Evolutionary conservation across 2,797 vertebrate genomes (phyloP).

Genomic region (Poecilia picta): DNA sequence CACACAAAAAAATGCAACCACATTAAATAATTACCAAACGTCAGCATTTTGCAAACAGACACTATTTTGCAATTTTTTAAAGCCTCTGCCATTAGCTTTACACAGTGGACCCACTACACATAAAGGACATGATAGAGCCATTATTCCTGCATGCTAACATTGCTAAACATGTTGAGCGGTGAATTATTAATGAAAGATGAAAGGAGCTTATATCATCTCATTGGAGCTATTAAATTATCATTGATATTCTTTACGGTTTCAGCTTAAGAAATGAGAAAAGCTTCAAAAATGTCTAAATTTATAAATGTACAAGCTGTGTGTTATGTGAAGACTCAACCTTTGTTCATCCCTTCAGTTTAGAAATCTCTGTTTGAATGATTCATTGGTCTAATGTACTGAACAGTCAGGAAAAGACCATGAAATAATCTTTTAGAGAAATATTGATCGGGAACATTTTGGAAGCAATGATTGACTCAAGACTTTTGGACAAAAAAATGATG

Average conservation of each 20-base stretch:
- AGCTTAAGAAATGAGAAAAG: neutral
- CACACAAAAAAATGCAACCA: neutral
- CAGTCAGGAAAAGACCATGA: neutral
- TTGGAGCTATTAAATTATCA: neutral
- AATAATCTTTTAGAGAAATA: neutral
- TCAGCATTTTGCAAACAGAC: neutral
- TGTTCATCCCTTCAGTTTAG: neutral
- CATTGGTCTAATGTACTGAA: neutral
- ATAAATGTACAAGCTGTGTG: neutral
- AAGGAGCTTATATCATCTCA: neutral
- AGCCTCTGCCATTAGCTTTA: neutral
- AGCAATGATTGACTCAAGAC: neutral
- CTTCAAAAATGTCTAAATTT: neutral
- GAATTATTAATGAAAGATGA: neutral
- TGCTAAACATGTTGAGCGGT: neutral
- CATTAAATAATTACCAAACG: neutral
- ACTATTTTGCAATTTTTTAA: neutral
- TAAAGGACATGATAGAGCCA: neutral
- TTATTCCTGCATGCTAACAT: neutral
- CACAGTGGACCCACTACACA: neutral
- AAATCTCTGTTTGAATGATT: neutral
- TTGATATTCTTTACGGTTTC: neutral
- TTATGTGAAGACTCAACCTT: neutral
- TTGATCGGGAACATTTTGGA: neutral
- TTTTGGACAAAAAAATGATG: neutral